Base-by-base conservation (phyloP, 2,888 invertebrate genomes). In the Protophormia terraenovae region DNA sequence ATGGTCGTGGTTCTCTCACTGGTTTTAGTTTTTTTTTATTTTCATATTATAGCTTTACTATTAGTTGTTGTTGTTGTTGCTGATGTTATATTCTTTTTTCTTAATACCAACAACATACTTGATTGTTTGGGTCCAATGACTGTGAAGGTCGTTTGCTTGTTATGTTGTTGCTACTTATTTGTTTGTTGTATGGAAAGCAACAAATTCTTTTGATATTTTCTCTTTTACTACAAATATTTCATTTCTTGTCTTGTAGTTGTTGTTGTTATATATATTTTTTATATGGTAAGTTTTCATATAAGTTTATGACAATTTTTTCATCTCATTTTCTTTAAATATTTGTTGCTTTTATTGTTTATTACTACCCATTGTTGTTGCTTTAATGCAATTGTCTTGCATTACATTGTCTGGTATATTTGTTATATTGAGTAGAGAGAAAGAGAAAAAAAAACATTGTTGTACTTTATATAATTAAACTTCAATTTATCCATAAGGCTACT, bases 71-170 rank as follows among this genome's bases (percentile, higher is more conserved):
- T 77, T 58, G 35, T 12, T 66, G 41, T 45, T 71, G 29, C 10
- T n/a, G n/a, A n/a, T n/a, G 38, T 38, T 71, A 32, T 53, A 29
- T 32, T 45, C 35, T 45, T 32, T 27, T 62, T 27, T 50, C 14
- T 38, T 24, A 60, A 69, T 69, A 24, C 77, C 41, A 72, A 83
- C 35, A n/a, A 41, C n/a, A n/a, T n/a, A n/a, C n/a, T n/a, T n/a
- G n/a, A 1, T 73, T 64, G 62, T 29, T 47, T 78, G 88, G 86
- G 88, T 88, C 89, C 89, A 89, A 89, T 88, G 89, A 89, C 90
- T 90, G 89, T 91, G 91, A 91, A 91, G 91, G 91, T 90, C 91
- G 91, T 91, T 91, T 90, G 91, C 90, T 90, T 89, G 87, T 82
- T 82, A 69, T 67, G 60, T 29, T 72, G 62, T 90, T 89, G 91